phyloP scores from a whole-genome alignment of 2,888 invertebrate genomes.

The Callinectes sapidus region DNA sequence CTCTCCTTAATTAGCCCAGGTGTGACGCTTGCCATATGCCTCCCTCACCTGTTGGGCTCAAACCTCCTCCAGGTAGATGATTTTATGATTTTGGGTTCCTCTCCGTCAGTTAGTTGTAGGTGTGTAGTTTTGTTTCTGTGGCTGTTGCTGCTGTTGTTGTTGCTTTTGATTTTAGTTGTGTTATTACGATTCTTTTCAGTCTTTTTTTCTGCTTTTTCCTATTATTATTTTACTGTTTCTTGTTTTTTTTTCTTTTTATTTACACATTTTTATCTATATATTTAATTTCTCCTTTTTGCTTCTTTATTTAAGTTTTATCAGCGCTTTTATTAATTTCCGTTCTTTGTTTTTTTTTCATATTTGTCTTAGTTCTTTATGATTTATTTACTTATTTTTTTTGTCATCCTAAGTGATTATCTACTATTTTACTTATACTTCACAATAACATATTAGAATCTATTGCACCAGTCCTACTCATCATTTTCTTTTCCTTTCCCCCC shows the following conservation, averaged over 20 bases:
- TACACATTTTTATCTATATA: neutral
- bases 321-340: neutral
- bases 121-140: neutral
- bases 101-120: neutral
- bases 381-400: neutral
- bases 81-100: neutral
- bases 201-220: too few species aligned
- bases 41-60: conserved; percentile 15
- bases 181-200: neutral
- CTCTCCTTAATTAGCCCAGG: conserved; percentile 30
- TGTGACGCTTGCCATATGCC: conserved; percentile 37
- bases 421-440: too few species aligned
- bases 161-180: neutral
- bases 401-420: neutral
- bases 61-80: conserved; percentile 1
- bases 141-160: neutral
- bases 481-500: too few species aligned
- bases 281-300: neutral
- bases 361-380: neutral
- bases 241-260: neutral
- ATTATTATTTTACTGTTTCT: neutral
- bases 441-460: too few species aligned
- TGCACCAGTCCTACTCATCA: too few species aligned
- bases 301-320: neutral
- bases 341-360: neutral